phyloP scores from a whole-genome alignment of 1,140 invertebrate genomes.

The Whitmania pigra region DNA sequence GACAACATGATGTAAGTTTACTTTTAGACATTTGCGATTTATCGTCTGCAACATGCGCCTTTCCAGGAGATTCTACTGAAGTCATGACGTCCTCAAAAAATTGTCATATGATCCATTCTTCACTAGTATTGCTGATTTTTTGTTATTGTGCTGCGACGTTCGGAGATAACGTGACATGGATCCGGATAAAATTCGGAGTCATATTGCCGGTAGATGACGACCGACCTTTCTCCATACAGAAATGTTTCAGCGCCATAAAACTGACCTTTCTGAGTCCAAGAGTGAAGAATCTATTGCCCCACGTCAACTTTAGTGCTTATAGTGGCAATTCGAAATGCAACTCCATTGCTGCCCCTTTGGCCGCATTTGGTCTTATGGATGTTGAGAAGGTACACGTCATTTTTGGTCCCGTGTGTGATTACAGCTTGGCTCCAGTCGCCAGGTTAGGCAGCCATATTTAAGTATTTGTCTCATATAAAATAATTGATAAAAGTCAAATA shows the following conservation, averaged over 20 bases:
- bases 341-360: conserved; percentile 51
- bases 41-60: no score
- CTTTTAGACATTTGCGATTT: no score
- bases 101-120: no score
- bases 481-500: no score
- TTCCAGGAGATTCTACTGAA: no score
- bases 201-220: conserved; percentile 53
- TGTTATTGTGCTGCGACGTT: no score
- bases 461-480: no score
- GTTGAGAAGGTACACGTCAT: conserved; percentile 36
- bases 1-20: no score
- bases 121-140: no score
- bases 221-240: conserved; percentile 54
- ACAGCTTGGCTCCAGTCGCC: conserved; percentile 75
- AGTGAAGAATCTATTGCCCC: conserved; percentile 50
- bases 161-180: no score
- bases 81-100: no score
- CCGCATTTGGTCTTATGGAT: conserved; percentile 32
- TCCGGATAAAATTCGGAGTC: conserved; percentile 47
- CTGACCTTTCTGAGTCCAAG: conserved; percentile 51
- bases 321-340: conserved; percentile 64
- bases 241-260: conserved; percentile 59
- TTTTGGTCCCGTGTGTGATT: conserved; percentile 78
- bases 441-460: conserved; percentile 35
- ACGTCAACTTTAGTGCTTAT: conserved; percentile 25